Evolutionary conservation across 1,140 invertebrate genomes (phyloP).

Genomic region (Zaprionus gabonicus): DNA sequence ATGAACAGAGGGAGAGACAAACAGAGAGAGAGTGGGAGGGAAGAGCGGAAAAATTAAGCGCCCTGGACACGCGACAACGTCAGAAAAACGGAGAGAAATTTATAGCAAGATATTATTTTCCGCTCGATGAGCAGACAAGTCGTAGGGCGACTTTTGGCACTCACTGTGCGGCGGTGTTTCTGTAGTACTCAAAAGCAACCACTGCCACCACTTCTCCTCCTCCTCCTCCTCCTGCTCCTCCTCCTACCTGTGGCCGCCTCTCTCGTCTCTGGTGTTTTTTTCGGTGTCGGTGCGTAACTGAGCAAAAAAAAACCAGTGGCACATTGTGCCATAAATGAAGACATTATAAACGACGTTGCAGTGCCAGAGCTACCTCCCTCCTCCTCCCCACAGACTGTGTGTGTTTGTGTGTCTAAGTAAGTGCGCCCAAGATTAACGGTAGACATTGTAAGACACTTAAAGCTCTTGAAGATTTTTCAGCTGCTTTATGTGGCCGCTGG

Average conservation of each 20-base stretch:
- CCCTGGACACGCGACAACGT: conserved; percentile 46
- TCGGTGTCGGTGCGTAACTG: conserved; percentile 81
- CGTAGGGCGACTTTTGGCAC: conserved; percentile 80
- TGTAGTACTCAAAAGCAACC: not conserved
- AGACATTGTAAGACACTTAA: conserved; percentile 81
- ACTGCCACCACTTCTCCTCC: not conserved
- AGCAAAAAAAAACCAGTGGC: conserved; percentile 69
- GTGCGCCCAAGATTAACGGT: conserved; percentile 74
- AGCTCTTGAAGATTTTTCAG: conserved; percentile 78
- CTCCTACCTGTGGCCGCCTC: not conserved
- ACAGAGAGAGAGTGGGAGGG: conserved; percentile 5
- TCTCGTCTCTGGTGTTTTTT: conserved; percentile 49
- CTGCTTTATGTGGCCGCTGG: conserved; percentile 59
- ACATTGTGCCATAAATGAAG: conserved; percentile 80
- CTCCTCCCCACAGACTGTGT: not conserved
- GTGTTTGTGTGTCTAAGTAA: conserved; percentile 44
- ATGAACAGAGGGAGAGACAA: not conserved
- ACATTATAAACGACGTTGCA: conserved; percentile 74
- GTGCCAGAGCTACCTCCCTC: conserved; percentile 3
- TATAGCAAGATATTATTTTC: conserved; percentile 83
- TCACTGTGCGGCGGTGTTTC: conserved; percentile 44
- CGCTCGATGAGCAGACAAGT: conserved; percentile 81
- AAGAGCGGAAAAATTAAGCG: conserved; percentile 53
- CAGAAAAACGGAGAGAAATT: conserved; percentile 73
- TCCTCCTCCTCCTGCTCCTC: not conserved